Evolutionary conservation across 2,888 invertebrate genomes (phyloP).

Genomic region (Trilocha varians): DNA sequence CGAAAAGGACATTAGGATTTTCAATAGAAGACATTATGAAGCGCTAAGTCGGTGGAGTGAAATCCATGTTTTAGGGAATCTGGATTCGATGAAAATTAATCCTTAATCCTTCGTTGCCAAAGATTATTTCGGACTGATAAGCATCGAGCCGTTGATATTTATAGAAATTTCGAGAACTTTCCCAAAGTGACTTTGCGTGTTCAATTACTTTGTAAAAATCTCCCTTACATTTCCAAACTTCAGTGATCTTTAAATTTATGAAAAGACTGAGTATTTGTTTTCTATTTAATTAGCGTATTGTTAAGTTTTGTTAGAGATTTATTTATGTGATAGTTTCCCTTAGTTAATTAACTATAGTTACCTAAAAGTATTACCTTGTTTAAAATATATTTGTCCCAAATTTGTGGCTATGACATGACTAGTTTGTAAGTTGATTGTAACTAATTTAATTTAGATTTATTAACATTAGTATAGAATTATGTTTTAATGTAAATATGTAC

Average conservation of each 20-base stretch:
- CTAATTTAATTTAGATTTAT: slow-evolving; percentile 16
- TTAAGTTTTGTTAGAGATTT: slow-evolving; percentile 62
- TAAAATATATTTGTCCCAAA: slow-evolving; percentile 50
- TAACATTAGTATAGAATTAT: slow-evolving; percentile 16
- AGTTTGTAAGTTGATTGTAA: slow-evolving; percentile 21
- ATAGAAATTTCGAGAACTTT: too few relatives aligned
- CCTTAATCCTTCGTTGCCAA: slow-evolving; percentile 31
- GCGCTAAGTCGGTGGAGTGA: slow-evolving; percentile 75
- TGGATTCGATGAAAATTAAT: neutral
- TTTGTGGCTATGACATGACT: slow-evolving; percentile 50
- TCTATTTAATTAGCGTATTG: slow-evolving; percentile 23
- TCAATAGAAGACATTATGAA: slow-evolving; percentile 93
- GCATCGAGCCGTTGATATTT: too few relatives aligned
- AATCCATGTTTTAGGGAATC: neutral
- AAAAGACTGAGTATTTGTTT: slow-evolving; percentile 61
- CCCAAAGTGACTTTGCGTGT: too few relatives aligned
- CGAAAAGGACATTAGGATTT: slow-evolving; percentile 78
- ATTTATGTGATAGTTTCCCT: slow-evolving; percentile 61
- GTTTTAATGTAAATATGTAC: slow-evolving; percentile 46
- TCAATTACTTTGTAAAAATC: neutral
- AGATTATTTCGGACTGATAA: slow-evolving; percentile 42
- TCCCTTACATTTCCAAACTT: neutral
- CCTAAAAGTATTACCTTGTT: slow-evolving; percentile 67
- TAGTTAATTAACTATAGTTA: slow-evolving; percentile 63
- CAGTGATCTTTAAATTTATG: slow-evolving; percentile 9